These are phyloP conservation scores for Ptiloglossa arizonensis DNA, from an alignment of 1,140 invertebrate genomes.

Conservation along the genomic window DNA sequence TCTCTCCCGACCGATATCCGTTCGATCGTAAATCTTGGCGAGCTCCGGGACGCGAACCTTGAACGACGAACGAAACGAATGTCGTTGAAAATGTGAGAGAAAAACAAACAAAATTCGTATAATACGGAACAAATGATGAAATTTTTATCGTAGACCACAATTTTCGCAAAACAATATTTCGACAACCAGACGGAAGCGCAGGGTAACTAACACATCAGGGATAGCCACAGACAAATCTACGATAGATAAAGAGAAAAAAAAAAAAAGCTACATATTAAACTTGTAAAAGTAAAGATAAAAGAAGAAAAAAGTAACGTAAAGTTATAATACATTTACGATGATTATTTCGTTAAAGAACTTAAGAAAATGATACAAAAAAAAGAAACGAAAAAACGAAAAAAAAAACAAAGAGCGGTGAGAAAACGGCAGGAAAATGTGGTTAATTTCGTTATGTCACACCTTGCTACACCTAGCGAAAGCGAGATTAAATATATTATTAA, in stretches of 20 bases:
- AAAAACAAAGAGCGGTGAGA: slow-evolving; percentile 27
- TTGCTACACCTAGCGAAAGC: slow-evolving; percentile 63
- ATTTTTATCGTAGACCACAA: slow-evolving; percentile 76
- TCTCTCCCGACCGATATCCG: background rate
- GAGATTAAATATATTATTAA: slow-evolving; percentile 72
- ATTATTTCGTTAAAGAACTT: slow-evolving; percentile 77
- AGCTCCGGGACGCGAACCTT: slow-evolving; percentile 26
- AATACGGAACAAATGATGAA: slow-evolving; percentile 53
- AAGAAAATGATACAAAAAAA: slow-evolving; percentile 55
- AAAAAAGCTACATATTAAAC: slow-evolving; percentile 80
- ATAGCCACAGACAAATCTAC: slow-evolving; percentile 83
- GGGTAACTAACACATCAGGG: slow-evolving; percentile 83
- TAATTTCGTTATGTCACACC: slow-evolving; percentile 67
- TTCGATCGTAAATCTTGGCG: slow-evolving; percentile 41
- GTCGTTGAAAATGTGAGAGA: too few species aligned
- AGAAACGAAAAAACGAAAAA: slow-evolving; percentile 1
- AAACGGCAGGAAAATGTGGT: slow-evolving; percentile 49
- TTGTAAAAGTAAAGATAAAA: slow-evolving; percentile 74
- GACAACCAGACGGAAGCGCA: slow-evolving; percentile 82
- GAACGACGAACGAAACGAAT: slow-evolving; percentile 10
- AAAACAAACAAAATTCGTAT: slow-evolving; percentile 1
- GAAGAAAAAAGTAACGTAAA: slow-evolving; percentile 71
- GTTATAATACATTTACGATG: slow-evolving; percentile 73
- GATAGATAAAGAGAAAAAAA: slow-evolving; percentile 78
- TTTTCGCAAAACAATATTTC: slow-evolving; percentile 80